A percentile compares a stretch with the other conserved stretches of the same genome.
phyloP scores from a whole-genome alignment of 1,140 invertebrate genomes.

The Protaetia brevitarsis region DNA sequence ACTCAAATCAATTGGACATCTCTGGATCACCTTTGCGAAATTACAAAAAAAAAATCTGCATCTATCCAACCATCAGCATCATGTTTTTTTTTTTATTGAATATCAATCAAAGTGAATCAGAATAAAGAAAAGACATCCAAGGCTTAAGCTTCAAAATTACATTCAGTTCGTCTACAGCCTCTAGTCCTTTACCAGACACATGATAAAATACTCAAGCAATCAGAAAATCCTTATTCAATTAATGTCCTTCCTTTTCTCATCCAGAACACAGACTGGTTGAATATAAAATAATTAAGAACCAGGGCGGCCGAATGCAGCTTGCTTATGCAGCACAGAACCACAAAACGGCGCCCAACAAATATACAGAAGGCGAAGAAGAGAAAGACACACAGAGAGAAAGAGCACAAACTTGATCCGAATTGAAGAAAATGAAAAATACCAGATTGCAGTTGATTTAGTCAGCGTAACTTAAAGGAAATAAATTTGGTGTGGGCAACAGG shows the following conservation, averaged over 20 bases:
- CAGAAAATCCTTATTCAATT: slow-evolving; percentile 1
- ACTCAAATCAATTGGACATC: too few species aligned
- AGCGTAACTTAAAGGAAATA: slow-evolving; percentile 23
- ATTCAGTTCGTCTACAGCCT: background rate
- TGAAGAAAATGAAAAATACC: slow-evolving; percentile 26
- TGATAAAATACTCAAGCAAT: too few species aligned
- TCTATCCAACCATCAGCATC: background rate
- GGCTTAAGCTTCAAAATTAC: background rate
- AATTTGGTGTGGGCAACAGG: slow-evolving; percentile 29
- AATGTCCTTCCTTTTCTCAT: background rate
- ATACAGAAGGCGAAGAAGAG: background rate
- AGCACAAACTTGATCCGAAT: slow-evolving; percentile 20
- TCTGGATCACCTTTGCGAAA: too few species aligned
- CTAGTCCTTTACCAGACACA: too few species aligned
- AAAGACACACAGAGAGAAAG: background rate
- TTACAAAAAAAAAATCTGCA: too few species aligned
- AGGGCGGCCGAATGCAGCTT: too few species aligned
- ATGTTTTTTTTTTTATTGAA: background rate
- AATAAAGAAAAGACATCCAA: background rate
- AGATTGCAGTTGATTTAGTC: slow-evolving; percentile 22
- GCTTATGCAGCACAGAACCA: background rate
- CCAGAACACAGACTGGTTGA: background rate
- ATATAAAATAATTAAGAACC: background rate
- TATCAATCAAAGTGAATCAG: background rate
- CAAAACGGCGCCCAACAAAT: background rate